Conservation (phyloP, 2,888 invertebrate species). For the Mycalesis mineus region DNA sequence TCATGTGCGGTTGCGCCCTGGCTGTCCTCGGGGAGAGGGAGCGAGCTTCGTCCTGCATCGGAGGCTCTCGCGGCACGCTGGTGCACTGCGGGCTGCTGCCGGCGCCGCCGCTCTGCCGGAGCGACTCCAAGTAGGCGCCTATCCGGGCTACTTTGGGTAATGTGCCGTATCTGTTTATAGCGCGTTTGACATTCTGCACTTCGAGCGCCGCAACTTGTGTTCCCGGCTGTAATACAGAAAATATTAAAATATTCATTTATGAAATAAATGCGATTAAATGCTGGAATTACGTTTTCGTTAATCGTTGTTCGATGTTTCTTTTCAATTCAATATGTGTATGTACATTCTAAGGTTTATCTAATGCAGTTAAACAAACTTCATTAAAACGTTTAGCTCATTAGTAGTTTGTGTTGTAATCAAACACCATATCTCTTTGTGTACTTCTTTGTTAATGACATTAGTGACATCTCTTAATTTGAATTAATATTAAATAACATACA, state of each 20-base stretch:
- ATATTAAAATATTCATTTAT: neutral
- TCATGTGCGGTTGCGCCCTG: constrained; percentile 88
- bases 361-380: too few relatives aligned
- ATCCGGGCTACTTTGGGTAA: constrained; percentile 97
- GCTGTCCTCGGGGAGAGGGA: constrained; percentile 83
- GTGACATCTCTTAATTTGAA: too few relatives aligned
- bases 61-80: constrained; percentile 43
- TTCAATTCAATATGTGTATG: too few relatives aligned
- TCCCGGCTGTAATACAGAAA: constrained; percentile 47
- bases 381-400: too few relatives aligned
- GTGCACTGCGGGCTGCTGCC: constrained; percentile 64
- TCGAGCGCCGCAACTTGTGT: constrained; percentile 95
- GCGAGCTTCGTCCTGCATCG: constrained; percentile 59
- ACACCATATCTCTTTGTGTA: too few relatives aligned
- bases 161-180: constrained; percentile 96
- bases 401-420: too few relatives aligned
- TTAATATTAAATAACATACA: too few relatives aligned
- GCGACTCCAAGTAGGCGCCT: constrained; percentile 96
- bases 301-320: too few relatives aligned
- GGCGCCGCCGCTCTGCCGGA: constrained; percentile 84
- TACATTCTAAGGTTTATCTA: too few relatives aligned
- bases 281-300: too few relatives aligned
- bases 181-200: constrained; percentile 96
- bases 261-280: too few relatives aligned
- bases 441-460: too few relatives aligned